Evolutionary conservation across 2,113 vertebrate genomes (phyloP).

Genomic region (Lycaon pictus): DNA sequence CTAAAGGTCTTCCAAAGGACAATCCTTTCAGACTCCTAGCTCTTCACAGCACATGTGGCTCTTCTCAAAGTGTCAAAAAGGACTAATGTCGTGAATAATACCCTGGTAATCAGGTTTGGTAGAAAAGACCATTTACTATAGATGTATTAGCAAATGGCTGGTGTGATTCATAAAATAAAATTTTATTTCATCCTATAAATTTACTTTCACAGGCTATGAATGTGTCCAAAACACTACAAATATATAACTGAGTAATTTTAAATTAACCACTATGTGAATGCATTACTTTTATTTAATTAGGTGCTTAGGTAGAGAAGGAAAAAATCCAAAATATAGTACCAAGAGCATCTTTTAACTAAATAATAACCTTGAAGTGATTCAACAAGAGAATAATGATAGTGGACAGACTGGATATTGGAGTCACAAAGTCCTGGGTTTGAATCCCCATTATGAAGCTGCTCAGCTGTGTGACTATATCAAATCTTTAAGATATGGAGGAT

Average conservation of each 20-base stretch:
- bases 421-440: not conserved
- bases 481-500: not conserved
- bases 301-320: not conserved
- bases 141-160: constrained; percentile 21
- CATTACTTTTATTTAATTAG: constrained; percentile 41
- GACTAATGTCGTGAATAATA: constrained; percentile 32
- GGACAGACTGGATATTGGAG: not conserved
- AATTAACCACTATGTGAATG: not conserved
- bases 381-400: not conserved
- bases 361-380: not conserved
- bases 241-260: not conserved
- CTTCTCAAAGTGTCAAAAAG: constrained; percentile 10
- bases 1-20: constrained; percentile 41
- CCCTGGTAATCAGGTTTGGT: not conserved
- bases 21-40: constrained; percentile 18
- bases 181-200: constrained; percentile 49
- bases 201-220: not conserved
- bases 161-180: constrained; percentile 12
- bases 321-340: not conserved
- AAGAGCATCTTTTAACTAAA: not conserved
- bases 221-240: constrained; percentile 26
- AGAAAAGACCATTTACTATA: constrained; percentile 40
- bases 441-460: not conserved
- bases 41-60: constrained; percentile 16
- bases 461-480: not conserved